Evolutionary conservation across 2,888 invertebrate species (phyloP), one percentile per base, ranked within the genome.

Genomic region (Ennomos quercinarius): DNA sequence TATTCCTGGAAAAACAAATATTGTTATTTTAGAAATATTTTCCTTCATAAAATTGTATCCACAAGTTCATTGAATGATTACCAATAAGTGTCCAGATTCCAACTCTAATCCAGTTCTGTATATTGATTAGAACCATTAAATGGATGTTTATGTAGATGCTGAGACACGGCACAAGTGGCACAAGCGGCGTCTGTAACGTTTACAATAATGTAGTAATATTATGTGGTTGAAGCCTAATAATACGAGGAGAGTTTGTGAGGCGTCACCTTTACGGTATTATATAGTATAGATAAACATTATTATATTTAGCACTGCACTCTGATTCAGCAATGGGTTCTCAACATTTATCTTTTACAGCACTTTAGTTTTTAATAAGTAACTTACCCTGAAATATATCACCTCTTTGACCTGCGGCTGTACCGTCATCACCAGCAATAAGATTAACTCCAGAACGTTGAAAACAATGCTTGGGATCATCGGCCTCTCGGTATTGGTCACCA

Each of bases 91-190:
- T 95, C 98, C 98, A 98, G 36, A 97, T 89, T 4, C 89, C 90
- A 77, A 98, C 96, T 67, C 97, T 88, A n/a, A 97, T 91, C 98
- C 98, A 98, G 0, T 98, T 98, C 65, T 94, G 91, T 0, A 84
- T 72, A 67, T 96, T 96, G 68, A 98, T 89, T 84, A 97, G 95
- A 56, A 97, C 88, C 97, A 98, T 97, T 17, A 98, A 89, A 80
- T 97, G 97, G 55, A 97, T 93, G 79, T 98, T 98, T 43, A 96
- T 93, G 70, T 97, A 93, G 64, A 97, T 95, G 77, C 97, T 97
- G 44, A 97, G 74, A 39, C 95, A 95, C 0, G 98, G 98, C 51
- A 98, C 82, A 58, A 97, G 87, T 1, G 98, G 98, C 0, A 98
- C 96, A 11, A 96, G 85, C 0, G 98, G 98, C 6, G 98, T 97